phyloP scores from a whole-genome alignment of 2,113 vertebrate species.

The Brienomyrus brachyistius region DNA sequence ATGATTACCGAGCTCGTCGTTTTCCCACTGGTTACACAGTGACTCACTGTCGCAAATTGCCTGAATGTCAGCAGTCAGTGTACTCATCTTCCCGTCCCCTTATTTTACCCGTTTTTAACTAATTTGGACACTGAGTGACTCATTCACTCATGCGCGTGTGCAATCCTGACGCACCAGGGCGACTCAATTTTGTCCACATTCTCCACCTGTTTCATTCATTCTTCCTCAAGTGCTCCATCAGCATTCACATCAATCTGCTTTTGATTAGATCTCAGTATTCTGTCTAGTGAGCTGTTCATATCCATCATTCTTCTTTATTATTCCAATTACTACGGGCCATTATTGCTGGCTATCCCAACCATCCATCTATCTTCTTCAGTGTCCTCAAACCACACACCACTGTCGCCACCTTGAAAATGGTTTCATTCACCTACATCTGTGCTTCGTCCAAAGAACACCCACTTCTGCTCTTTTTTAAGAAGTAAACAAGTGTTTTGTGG shows the following conservation, averaged over 20 bases:
- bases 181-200: neutral
- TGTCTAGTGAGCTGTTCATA: slow-evolving; percentile 32
- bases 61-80: neutral
- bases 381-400: slow-evolving; percentile 27
- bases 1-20: neutral
- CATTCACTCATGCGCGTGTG: neutral
- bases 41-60: neutral
- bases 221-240: neutral
- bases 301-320: slow-evolving; percentile 51
- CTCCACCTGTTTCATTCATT: neutral
- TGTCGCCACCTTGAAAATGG: slow-evolving; percentile 16
- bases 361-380: slow-evolving; percentile 8
- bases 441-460: neutral
- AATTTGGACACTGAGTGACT: neutral
- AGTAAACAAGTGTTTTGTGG: neutral
- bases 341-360: slow-evolving; percentile 22
- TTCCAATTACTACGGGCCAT: slow-evolving; percentile 27
- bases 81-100: neutral
- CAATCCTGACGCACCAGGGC: neutral
- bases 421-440: slow-evolving; percentile 37
- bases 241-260: slow-evolving; percentile 36
- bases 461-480: neutral
- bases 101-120: neutral
- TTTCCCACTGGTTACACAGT: neutral
- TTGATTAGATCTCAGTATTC: slow-evolving; percentile 38